phyloP scores from a whole-genome alignment of 2,797 vertebrate species.

The Notolepis coatsorum region DNA sequence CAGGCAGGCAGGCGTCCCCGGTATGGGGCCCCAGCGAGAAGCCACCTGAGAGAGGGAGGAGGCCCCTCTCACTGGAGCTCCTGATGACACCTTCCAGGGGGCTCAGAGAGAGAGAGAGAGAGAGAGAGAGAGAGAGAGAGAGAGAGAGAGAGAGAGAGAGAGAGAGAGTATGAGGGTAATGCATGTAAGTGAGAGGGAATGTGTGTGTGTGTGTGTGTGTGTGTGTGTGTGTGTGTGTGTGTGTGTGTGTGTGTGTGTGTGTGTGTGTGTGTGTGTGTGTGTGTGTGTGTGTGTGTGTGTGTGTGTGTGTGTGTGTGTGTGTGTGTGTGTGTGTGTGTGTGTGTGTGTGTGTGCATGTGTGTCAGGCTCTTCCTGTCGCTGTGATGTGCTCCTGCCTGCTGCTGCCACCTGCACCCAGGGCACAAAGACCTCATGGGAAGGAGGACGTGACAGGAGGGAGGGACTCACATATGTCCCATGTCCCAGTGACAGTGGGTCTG shows the following conservation, averaged over 20 bases:
- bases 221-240: not conserved
- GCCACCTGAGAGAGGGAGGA: slow-evolving; percentile 66
- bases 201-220: slow-evolving; percentile 1
- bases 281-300: slow-evolving; percentile 15
- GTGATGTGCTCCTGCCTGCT: slow-evolving; percentile 76
- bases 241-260: slow-evolving; percentile 14
- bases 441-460: slow-evolving; percentile 84
- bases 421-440: slow-evolving; percentile 83
- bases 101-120: slow-evolving; percentile 45
- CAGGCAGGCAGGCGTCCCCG: slow-evolving; percentile 53
- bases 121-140: slow-evolving; percentile 41
- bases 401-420: slow-evolving; percentile 75
- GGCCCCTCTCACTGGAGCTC: slow-evolving; percentile 60
- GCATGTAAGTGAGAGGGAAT: no score
- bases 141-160: slow-evolving; percentile 56
- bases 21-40: slow-evolving; percentile 62
- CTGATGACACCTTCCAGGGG: slow-evolving; percentile 65
- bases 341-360: slow-evolving; percentile 14
- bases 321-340: slow-evolving; percentile 27
- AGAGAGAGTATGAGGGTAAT: slow-evolving; percentile 30
- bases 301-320: slow-evolving; percentile 52
- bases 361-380: slow-evolving; percentile 74
- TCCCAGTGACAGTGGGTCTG: slow-evolving; percentile 82
- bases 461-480: slow-evolving; percentile 91
- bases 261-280: slow-evolving; percentile 49